Base-by-base conservation (phyloP, 2,888 invertebrate genomes). In the Malthinus flaveolus region DNA sequence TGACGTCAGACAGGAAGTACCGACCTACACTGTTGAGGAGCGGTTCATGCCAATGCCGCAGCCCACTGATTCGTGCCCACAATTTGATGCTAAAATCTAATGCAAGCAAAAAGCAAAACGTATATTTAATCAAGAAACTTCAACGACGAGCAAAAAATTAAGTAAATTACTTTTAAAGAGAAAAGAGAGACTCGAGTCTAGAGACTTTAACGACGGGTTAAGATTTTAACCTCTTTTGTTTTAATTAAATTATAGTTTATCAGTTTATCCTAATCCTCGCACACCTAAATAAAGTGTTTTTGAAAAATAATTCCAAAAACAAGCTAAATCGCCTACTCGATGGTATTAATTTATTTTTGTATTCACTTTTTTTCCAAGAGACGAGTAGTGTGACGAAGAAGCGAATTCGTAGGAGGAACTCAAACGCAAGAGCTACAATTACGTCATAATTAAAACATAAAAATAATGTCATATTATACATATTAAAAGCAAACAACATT, bases 1-100 rank as follows among this genome's bases (percentile, higher is more conserved):
- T 73, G 73, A 74, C 71, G 72, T 74, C 73, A 71, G 72, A 75
- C 75, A 75, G 76, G 75, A 75, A 75, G 74, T 75, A 69, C 64
- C 71, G 72, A 67, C 75, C 76, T 71, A 75, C 76, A 71, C 75
- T 61, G 3, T 61, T 63, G 67, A 73, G 75, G 76, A 74, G 75
- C 74, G 75, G 75, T 73, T 74, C 73, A 72, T 73, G 74, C 73
- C 74, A 73, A 73, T 72, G 73, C 66, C 65, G 69, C 72, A 61
- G 69, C 74, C 76, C 73, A 75, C 75, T 51, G 60, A 68, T 68
- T 23, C 23, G 23, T 23, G 63, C 66, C 67, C 68, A 66, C 66
- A 61, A 65, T 61, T 59, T 63, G 56, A 61, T 63, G 57, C 61
- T 61, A 53, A 61, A 56, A 52, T 52, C 34, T 48, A 52, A 61